Percentiles rank a stretch among this genome's conserved stretches.
These are phyloP conservation scores for Maconellicoccus hirsutus DNA, from an alignment of 1,140 invertebrate genomes.

Conservation along the genomic window DNA sequence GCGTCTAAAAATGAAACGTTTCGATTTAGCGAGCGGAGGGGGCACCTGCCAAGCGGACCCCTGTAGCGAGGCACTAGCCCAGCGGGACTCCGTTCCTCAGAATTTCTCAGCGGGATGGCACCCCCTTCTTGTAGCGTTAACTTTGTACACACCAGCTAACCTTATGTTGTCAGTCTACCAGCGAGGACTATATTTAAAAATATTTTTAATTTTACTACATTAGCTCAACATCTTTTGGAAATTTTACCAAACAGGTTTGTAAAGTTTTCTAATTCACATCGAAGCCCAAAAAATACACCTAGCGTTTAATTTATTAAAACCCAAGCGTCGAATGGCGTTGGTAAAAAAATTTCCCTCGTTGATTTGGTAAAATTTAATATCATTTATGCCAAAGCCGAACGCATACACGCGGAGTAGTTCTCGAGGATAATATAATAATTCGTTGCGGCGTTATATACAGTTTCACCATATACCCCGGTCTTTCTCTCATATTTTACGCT, in stretches of 20 bases:
- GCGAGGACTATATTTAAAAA: slow-evolving; percentile 19
- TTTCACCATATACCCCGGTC: not conserved
- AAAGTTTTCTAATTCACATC: too few relatives aligned
- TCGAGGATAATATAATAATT: slow-evolving; percentile 19
- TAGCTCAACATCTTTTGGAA: too few relatives aligned
- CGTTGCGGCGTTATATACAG: not conserved
- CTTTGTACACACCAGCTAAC: slow-evolving; percentile 16
- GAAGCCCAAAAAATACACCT: too few relatives aligned
- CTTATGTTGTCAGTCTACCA: slow-evolving; percentile 19
- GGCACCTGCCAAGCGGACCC: slow-evolving; percentile 18
- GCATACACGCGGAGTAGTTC: not conserved
- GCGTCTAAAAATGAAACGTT: slow-evolving; percentile 21
- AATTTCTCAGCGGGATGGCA: slow-evolving; percentile 19
- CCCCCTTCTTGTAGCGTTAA: slow-evolving; percentile 11
- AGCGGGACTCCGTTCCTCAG: slow-evolving; percentile 20
- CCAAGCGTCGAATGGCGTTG: too few relatives aligned
- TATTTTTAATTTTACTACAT: not conserved
- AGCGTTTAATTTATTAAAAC: too few relatives aligned
- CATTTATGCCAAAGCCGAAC: not conserved
- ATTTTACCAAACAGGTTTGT: too few relatives aligned
- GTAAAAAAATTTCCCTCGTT: not conserved
- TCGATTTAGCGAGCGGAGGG: slow-evolving; percentile 12
- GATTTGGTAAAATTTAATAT: slow-evolving; percentile 17
- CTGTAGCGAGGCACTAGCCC: slow-evolving; percentile 12
- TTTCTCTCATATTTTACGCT: not conserved